Base-by-base conservation (phyloP, 2,888 invertebrate genomes). In the Platycnemis pennipes region DNA sequence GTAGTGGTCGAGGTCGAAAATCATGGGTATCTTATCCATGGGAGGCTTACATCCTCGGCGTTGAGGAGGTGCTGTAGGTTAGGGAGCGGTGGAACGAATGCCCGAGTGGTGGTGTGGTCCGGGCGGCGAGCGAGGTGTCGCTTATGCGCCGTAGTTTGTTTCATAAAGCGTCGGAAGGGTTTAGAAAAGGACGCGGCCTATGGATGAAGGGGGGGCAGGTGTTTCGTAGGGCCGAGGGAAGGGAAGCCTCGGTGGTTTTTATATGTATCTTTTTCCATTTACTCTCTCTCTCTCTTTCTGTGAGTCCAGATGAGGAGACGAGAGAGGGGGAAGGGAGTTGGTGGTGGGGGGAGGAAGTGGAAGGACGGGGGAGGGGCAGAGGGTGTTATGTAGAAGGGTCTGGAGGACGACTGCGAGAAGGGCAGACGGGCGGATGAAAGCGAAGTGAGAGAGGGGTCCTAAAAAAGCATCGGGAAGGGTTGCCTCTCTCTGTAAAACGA, bases 151-250 rank as follows among this genome's bases (percentile, higher is more conserved):
- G 91, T 91, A 91, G 63, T 91, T 44, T 63, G 91, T 63, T 91
- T 69, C 44, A 26, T 44, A 91, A 87, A 87, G 87, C 87, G n/a
- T n/a, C 19, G 87, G 87, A 26, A 16, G 46, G 87, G 45, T 45
- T 45, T 87, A 26, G n/a, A 87, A 91, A 91, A 37, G 77, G 77
- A 69, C 69, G 3, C 56, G 91, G 44, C 45, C 22, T 91, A 46
- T 31, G 31, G 22, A 88, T 46, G n/a, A 26, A 42, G 22, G 37
- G 42, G 63, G 91, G 91, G 91, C 91, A 91, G 91, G 91, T 91
- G 91, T 87, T 46, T 44, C 26, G 77, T 16, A 2, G 77, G 49
- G 8, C 37, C 26, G 69, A 0, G 69, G 77, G 77, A 16, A 22
- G 77, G 11, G 77, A 77, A 37, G 19, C 16, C 26, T 5, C 26